These are phyloP conservation scores for Baccha elongata DNA, from an alignment of 2,888 invertebrate species.

Conservation along the genomic window DNA sequence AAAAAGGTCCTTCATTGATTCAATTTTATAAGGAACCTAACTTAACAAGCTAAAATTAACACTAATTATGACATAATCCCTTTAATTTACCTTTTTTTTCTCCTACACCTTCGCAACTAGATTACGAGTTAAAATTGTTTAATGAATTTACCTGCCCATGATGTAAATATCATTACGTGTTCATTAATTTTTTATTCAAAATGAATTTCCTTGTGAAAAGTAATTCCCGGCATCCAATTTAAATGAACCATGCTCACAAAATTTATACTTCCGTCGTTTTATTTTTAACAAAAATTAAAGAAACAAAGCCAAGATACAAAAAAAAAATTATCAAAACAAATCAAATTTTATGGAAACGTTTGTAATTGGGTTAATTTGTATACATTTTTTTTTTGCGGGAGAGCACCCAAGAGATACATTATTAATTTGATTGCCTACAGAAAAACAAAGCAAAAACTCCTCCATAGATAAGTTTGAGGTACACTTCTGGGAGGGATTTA, in stretches of 20 bases:
- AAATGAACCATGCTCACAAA: background rate
- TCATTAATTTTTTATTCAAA: background rate
- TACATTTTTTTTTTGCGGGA: conserved; percentile 14
- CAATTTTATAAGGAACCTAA: background rate
- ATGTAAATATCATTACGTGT: conserved; percentile 21
- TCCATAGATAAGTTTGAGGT: conserved; percentile 15
- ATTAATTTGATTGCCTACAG: conserved; percentile 40
- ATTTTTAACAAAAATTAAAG: background rate
- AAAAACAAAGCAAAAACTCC: conserved; percentile 10
- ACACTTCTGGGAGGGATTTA: background rate
- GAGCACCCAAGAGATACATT: conserved; percentile 26
- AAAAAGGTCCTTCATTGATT: too few relatives aligned
- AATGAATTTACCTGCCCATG: background rate
- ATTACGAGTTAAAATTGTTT: conserved; percentile 17
- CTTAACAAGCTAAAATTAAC: conserved; percentile 23
- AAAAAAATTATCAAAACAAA: conserved; percentile 47
- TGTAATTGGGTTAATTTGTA: conserved; percentile 60
- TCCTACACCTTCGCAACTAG: background rate
- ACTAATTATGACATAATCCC: conserved; percentile 29
- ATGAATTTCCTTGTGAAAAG: background rate
- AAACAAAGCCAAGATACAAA: background rate
- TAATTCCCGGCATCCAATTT: background rate
- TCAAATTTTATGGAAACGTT: conserved; percentile 46
- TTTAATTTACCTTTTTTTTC: background rate
- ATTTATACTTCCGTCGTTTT: conserved; percentile 6